phyloP scores from a whole-genome alignment of 1,140 invertebrate species.

The Theocolax elegans region DNA sequence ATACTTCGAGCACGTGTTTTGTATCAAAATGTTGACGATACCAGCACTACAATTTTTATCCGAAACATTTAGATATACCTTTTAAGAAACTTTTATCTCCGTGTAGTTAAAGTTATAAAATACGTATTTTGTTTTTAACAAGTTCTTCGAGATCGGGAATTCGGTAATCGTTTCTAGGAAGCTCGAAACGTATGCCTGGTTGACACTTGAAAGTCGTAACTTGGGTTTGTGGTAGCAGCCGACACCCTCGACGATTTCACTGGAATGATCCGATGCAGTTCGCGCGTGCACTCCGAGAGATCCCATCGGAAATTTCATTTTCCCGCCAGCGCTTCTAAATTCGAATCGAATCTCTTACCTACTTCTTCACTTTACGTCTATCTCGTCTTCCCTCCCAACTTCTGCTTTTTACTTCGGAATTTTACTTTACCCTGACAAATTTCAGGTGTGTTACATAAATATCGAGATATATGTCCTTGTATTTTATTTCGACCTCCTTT shows the following conservation, averaged over 20 bases:
- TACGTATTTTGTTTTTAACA: no score
- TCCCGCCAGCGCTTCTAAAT: conserved; percentile 7
- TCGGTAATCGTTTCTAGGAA: neutral
- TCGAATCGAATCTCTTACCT: conserved; percentile 10
- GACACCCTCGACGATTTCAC: conserved; percentile 14
- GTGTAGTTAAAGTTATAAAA: neutral
- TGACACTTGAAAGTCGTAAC: conserved; percentile 22
- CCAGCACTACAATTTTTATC: no score
- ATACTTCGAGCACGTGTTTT: no score
- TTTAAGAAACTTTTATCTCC: neutral
- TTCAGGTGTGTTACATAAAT: no score
- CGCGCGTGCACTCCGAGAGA: neutral
- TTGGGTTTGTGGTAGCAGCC: neutral
- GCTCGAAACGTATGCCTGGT: neutral
- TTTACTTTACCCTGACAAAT: no score
- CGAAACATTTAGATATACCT: no score
- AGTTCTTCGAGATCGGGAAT: no score
- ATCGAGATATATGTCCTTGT: no score
- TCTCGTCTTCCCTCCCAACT: neutral
- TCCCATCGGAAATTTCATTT: conserved; percentile 30
- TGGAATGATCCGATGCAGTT: conserved; percentile 15
- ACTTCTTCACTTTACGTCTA: neutral
- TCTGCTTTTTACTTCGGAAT: no score
- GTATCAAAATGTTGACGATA: no score
- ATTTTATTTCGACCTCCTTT: no score